Evolutionary conservation across 2,113 vertebrate genomes (phyloP).

Genomic region (Butorides virescens): DNA sequence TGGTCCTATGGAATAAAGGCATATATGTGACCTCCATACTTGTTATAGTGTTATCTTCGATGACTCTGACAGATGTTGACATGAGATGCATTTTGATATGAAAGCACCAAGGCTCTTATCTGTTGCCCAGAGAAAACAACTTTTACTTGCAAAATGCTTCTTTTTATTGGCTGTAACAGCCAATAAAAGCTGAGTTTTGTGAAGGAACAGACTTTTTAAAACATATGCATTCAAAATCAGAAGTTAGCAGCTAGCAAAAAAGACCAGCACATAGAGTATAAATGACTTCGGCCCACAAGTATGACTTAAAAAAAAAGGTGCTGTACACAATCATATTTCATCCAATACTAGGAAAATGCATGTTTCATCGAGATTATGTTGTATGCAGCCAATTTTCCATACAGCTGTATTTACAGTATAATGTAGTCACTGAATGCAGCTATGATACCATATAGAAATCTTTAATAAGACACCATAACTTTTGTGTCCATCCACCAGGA

Average conservation of each 20-base stretch:
- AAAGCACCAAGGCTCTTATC: background rate
- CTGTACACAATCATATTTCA: background rate
- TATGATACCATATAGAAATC: background rate
- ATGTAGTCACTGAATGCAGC: background rate
- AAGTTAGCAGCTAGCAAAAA: background rate
- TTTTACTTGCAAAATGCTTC: background rate
- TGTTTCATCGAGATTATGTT: background rate
- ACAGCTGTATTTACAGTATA: background rate
- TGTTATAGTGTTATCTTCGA: background rate
- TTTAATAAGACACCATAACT: conserved; percentile 56
- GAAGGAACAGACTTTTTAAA: background rate
- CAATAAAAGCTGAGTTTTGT: background rate
- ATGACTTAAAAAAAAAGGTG: background rate
- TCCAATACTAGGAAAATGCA: background rate
- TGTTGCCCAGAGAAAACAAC: background rate
- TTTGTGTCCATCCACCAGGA: conserved; percentile 58
- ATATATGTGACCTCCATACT: background rate
- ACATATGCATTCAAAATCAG: background rate
- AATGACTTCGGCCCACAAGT: background rate
- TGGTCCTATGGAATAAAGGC: background rate
- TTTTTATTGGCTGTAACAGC: background rate
- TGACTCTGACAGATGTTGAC: background rate
- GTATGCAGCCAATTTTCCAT: conserved; percentile 4
- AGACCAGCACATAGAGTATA: background rate
- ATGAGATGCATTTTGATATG: background rate